Percentiles rank a stretch among this genome's conserved stretches.
Evolutionary conservation across 2,797 vertebrate genomes (phyloP).

Genomic region (Chiloscyllium punctatum): DNA sequence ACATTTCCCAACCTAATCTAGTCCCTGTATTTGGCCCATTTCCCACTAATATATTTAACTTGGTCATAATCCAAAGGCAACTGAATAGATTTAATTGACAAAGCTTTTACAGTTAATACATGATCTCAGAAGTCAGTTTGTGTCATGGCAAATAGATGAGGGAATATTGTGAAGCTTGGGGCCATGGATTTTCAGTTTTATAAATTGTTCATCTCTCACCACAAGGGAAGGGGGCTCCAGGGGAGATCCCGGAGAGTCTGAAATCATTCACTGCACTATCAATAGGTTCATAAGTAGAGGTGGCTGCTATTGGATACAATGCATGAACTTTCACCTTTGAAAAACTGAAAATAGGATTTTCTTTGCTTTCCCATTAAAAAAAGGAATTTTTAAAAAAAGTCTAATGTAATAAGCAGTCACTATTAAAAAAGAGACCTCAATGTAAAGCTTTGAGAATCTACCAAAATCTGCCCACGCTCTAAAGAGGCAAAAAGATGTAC

Average conservation of each 20-base stretch:
- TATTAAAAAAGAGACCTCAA: neutral
- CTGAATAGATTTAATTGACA: neutral
- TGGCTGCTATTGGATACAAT: neutral
- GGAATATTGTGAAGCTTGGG: too few species aligned
- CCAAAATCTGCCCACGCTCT: neutral
- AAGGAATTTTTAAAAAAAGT: neutral
- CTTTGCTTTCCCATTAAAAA: neutral
- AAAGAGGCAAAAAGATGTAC: neutral
- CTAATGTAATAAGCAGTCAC: neutral
- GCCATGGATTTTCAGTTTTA: neutral
- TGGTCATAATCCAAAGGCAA: neutral
- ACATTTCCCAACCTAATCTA: too few species aligned
- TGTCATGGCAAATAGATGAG: neutral
- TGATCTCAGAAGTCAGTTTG: neutral
- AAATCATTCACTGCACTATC: too few species aligned
- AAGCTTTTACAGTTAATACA: neutral
- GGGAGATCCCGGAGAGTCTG: neutral
- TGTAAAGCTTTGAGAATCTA: neutral
- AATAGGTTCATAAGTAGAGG: neutral
- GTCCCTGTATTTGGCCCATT: too few species aligned
- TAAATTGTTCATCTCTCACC: too few species aligned
- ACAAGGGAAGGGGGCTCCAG: neutral
- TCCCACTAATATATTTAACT: too few species aligned
- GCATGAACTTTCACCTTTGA: neutral
- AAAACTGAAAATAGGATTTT: neutral